Percentiles rank a stretch among this genome's conserved stretches.
phyloP scores from a whole-genome alignment of 2,797 vertebrate species.

The Hydrolagus colliei region DNA sequence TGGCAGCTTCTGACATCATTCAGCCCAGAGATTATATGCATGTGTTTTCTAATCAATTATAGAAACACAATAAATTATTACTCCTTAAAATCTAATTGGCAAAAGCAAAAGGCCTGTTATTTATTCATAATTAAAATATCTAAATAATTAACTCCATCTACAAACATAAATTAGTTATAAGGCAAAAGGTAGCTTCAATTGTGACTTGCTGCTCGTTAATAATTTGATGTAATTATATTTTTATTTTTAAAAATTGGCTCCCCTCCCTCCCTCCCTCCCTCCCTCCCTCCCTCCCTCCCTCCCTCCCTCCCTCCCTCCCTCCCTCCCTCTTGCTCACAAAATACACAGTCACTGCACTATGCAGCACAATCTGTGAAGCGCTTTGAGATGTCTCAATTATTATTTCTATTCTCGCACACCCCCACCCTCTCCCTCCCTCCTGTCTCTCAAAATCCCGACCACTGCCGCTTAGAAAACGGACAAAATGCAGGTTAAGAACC shows the following conservation, averaged over 20 bases:
- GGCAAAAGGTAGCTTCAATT: neutral
- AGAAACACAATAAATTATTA: neutral
- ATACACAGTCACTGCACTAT: too few relatives aligned
- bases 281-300: too few relatives aligned
- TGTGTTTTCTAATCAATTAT: neutral
- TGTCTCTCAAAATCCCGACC: neutral
- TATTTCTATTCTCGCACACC: too few relatives aligned
- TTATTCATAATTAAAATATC: neutral
- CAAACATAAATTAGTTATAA: neutral
- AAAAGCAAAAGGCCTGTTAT: neutral
- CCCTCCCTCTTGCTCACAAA: too few relatives aligned
- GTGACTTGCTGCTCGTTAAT: neutral
- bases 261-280: fast-evolving
- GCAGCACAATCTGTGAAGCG: too few relatives aligned
- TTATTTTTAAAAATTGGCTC: too few relatives aligned
- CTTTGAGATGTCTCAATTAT: too few relatives aligned
- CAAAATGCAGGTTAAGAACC: too few relatives aligned
- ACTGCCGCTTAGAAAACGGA: too few relatives aligned
- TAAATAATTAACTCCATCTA: neutral
- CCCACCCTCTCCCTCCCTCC: neutral
- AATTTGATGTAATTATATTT: neutral
- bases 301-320: too few relatives aligned
- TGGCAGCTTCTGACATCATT: neutral
- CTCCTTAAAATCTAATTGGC: neutral
- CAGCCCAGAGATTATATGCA: neutral